These are phyloP conservation scores for Drosophila varians DNA, from an alignment of 1,140 invertebrate genomes.

Conservation along the genomic window DNA sequence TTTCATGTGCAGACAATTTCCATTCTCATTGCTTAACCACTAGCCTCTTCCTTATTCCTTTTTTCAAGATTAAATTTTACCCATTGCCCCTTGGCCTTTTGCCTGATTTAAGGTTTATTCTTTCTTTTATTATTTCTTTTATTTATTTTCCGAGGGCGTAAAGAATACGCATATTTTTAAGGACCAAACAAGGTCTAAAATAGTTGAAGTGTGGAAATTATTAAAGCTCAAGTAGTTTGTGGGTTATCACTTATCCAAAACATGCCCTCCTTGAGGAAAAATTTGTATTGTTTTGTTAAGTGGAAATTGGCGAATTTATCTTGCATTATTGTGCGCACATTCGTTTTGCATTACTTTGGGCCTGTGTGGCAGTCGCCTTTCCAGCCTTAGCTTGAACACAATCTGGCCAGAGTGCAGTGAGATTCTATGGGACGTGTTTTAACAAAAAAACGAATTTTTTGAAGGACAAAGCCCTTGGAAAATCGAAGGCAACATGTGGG, in stretches of 20 bases:
- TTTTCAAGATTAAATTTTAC: constrained; percentile 11
- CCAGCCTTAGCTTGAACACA: not conserved
- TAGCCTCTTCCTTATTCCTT: not conserved
- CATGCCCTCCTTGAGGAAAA: not conserved
- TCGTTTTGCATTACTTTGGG: constrained; percentile 64
- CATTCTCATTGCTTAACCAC: constrained; percentile 25
- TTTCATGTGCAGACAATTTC: constrained; percentile 38
- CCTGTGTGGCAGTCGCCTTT: constrained; percentile 28
- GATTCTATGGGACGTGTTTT: too few species aligned
- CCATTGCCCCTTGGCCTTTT: constrained; percentile 8
- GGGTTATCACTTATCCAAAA: not conserved
- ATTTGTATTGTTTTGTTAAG: constrained; percentile 13
- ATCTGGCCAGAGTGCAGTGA: not conserved
- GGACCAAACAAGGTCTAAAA: not conserved
- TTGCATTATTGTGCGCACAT: constrained; percentile 63
- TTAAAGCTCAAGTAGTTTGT: too few species aligned
- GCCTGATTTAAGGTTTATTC: constrained; percentile 25
- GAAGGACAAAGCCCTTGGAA: too few species aligned
- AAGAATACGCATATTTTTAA: not conserved
- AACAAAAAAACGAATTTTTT: not conserved
- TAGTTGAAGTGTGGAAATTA: too few species aligned
- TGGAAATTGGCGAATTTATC: constrained; percentile 67
- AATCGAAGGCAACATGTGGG: not conserved
- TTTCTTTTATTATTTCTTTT: constrained; percentile 26
- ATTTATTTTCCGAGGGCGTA: not conserved